Base-by-base conservation (phyloP, 2,888 invertebrate species). In the Ypsolopha sequella region DNA sequence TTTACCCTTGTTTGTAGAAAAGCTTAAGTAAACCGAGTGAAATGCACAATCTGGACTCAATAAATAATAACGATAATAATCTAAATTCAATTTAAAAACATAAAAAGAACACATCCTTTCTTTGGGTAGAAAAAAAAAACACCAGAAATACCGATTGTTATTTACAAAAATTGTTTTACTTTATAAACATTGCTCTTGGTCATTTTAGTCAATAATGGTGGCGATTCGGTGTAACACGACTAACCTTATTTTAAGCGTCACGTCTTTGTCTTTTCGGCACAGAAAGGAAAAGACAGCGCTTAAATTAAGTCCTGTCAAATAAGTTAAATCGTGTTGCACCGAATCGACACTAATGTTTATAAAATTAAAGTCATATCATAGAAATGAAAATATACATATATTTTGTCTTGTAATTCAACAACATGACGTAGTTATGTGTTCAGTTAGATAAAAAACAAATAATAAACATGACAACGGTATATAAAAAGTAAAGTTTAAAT, bases 11-110 rank as follows among this genome's bases (percentile, higher is more conserved):
- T n/a, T 48, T 38, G 41, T n/a, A 14, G 13, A 48, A 9, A 48
- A 50, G 50, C 51, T 47, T 44, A 46, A 58, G 55, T 47, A 52
- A 51, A 57, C 62, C 69, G 70, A 70, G 67, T 71, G 73, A 75
- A 85, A 85, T 84, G 84, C 84, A 81, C n/a, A 69, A 61, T 72
- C 84, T 82, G 84, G 84, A 70, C 76, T 72, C 72, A 79, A 81
- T 80, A 80, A 82, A 76, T 76, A 76, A 62, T 72, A 68, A 64
- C 73, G 8, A 45, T 41, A 64, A 62, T 68, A 80, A 80, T 76
- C 76, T 80, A 74, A 75, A 59, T 63, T 60, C 58, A 63, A 51
- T 50, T 65, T 62, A 63, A 67, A 68, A 53, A 60, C 66, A 65
- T 61, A 65, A 67, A 66, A 68, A 80, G 85, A 86, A 86, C 85